phyloP scores from a whole-genome alignment of 2,888 invertebrate species.

The Polydrusus tereticollis region DNA sequence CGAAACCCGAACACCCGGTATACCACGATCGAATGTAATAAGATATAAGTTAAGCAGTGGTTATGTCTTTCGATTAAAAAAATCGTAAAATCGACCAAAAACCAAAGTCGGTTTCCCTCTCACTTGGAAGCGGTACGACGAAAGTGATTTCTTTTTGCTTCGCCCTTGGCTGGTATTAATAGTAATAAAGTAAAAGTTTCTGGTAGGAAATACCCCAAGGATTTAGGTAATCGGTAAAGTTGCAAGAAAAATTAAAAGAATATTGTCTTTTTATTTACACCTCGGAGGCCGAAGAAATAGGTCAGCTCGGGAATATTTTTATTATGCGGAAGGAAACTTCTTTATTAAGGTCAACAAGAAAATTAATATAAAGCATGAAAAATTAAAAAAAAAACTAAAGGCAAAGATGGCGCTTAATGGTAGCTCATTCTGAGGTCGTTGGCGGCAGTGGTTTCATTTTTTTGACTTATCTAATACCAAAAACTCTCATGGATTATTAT shows the following conservation, averaged over 20 bases:
- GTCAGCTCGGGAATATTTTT: too few relatives aligned
- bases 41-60: slow-evolving; percentile 39
- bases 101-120: slow-evolving; percentile 50
- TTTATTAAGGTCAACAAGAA: too few relatives aligned
- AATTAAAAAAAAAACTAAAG: too few relatives aligned
- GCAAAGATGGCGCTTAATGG: too few relatives aligned
- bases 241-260: not conserved
- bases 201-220: not conserved
- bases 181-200: slow-evolving; percentile 4
- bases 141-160: slow-evolving; percentile 27
- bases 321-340: too few relatives aligned
- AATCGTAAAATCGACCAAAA: slow-evolving; percentile 48
- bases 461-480: too few relatives aligned
- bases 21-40: slow-evolving; percentile 34
- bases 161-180: not conserved
- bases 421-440: too few relatives aligned
- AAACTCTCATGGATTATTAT: too few relatives aligned
- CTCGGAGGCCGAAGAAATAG: too few relatives aligned
- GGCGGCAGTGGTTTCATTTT: too few relatives aligned
- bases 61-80: slow-evolving; percentile 50
- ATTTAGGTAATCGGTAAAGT: too few relatives aligned
- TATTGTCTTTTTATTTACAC: not conserved
- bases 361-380: too few relatives aligned
- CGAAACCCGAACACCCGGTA: slow-evolving; percentile 43
- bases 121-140: slow-evolving; percentile 45